Evolutionary conservation across 1,140 invertebrate genomes (phyloP).

Genomic region (Drosophila prosaltans): DNA sequence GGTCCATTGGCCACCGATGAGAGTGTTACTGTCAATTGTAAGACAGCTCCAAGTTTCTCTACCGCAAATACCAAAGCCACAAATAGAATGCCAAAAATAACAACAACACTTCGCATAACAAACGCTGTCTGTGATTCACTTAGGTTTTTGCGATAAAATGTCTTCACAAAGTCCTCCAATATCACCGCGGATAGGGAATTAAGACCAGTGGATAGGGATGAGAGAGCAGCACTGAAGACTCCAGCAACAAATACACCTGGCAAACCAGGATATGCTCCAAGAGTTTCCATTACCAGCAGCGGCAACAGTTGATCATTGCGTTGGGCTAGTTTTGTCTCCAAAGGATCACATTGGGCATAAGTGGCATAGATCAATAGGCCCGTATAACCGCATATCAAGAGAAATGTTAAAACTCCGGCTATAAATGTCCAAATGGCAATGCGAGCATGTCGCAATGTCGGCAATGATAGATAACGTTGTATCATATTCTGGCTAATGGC

Average conservation of each 20-base stretch:
- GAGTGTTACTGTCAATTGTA: slow-evolving; percentile 87
- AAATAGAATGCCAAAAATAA: slow-evolving; percentile 87
- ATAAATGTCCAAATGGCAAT: slow-evolving; percentile 91
- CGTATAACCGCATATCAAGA: slow-evolving; percentile 88
- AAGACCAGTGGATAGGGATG: slow-evolving; percentile 94
- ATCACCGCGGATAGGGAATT: slow-evolving; percentile 96
- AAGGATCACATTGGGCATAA: slow-evolving; percentile 93
- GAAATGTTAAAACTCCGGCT: slow-evolving; percentile 86
- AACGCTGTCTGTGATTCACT: slow-evolving; percentile 86
- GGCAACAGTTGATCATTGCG: slow-evolving; percentile 90
- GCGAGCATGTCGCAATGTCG: slow-evolving; percentile 87
- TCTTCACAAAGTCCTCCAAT: slow-evolving; percentile 91
- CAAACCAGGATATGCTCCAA: slow-evolving; percentile 89
- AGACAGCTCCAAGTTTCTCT: slow-evolving; percentile 86
- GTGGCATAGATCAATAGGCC: slow-evolving; percentile 93
- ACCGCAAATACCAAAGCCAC: slow-evolving; percentile 86
- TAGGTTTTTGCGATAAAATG: slow-evolving; percentile 85
- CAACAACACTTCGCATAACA: slow-evolving; percentile 88
- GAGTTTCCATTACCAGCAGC: slow-evolving; percentile 91
- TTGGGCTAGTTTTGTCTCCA: slow-evolving; percentile 89
- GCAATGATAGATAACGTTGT: slow-evolving; percentile 89
- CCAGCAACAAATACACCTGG: slow-evolving; percentile 93
- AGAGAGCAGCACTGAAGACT: slow-evolving; percentile 93
- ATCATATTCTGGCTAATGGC: slow-evolving; percentile 93
- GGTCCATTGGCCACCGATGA: slow-evolving; percentile 89